Base-by-base conservation (phyloP, 2,888 invertebrate genomes). In the Hirtodrosophila confusa region DNA sequence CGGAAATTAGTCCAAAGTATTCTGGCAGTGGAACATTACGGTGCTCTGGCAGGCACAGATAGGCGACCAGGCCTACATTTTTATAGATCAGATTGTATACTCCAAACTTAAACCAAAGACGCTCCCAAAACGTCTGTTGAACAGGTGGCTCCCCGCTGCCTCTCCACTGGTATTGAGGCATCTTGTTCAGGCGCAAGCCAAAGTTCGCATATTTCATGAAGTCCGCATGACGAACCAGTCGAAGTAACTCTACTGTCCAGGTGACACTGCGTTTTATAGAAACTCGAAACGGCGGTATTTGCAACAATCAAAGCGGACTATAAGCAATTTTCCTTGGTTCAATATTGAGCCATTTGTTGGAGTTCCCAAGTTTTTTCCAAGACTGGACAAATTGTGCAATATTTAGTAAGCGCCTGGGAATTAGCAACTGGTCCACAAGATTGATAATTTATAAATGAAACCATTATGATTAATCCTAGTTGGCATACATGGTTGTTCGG, bases 141-240 rank as follows among this genome's bases (percentile, higher is more conserved):
- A 24, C 43, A 11, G 3, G 31, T 6, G 43, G 12, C 5, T 17
- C 3, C 2, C 40, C 17, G 12, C 69, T 47, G 11, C 75, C 72
- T 2, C 36, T 51, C 80, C 80, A 88, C 17, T 61, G 51, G 45
- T 77, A 90, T 0, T 64, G 62, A 4, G 69, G 79, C 31, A 84
- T 67, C 45, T 73, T 51, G 1, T 74, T 69, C 53, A 87, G 44
- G 4, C 66, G 72, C 10, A 86, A 84, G 9, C 69, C 86, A 8
- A 89, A 9, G 37, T 88, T 72, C 4, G 89, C 80, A 67, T 84
- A 90, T 35, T 78, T 49, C 82, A 90, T 74, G 48, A 89, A 90
- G 3, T 82, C 69, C 65, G 63, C 75, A 86, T 78, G 17, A 11
- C 17, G 27, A 12, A n/a, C 17, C 9, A 58, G 12, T 43, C 36